Conservation (phyloP, 2,797 vertebrate genomes). For the Xenops minutus region DNA sequence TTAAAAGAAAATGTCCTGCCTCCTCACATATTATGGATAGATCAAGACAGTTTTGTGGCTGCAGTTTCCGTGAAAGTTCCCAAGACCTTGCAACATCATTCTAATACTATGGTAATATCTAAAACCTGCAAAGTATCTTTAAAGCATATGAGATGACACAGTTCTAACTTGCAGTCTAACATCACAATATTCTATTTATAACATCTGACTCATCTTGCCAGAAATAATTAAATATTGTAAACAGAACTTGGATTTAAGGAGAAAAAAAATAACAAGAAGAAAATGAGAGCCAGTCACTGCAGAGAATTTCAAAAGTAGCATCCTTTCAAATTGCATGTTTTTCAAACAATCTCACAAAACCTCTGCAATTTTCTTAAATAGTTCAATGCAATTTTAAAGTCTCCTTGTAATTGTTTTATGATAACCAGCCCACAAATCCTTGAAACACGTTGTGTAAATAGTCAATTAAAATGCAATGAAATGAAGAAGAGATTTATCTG, state of each 20-base stretch:
- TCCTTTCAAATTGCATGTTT: background rate
- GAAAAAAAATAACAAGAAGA: background rate
- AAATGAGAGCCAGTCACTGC: background rate
- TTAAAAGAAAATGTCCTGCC: background rate
- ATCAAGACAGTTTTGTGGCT: background rate
- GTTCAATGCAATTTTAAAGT: background rate
- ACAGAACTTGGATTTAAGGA: constrained; percentile 33
- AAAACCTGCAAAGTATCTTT: constrained; percentile 17
- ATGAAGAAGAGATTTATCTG: constrained; percentile 32
- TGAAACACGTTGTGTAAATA: background rate
- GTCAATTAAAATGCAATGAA: constrained; percentile 46
- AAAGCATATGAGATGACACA: constrained; percentile 38
- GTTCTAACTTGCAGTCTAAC: constrained; percentile 30
- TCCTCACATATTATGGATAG: background rate
- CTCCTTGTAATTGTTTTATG: background rate
- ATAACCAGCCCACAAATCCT: constrained; percentile 13
- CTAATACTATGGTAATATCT: background rate
- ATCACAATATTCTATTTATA: constrained; percentile 61
- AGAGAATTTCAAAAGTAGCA: background rate
- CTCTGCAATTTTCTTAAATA: background rate
- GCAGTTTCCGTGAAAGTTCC: background rate
- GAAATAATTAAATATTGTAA: constrained; percentile 60
- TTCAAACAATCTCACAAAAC: background rate
- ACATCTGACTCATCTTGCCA: constrained; percentile 12
- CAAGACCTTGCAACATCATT: background rate